Evolutionary conservation across 1,140 invertebrate genomes (phyloP), one percentile per base, ranked within the genome.

Genomic region (Thaumetopoea pityocampa): DNA sequence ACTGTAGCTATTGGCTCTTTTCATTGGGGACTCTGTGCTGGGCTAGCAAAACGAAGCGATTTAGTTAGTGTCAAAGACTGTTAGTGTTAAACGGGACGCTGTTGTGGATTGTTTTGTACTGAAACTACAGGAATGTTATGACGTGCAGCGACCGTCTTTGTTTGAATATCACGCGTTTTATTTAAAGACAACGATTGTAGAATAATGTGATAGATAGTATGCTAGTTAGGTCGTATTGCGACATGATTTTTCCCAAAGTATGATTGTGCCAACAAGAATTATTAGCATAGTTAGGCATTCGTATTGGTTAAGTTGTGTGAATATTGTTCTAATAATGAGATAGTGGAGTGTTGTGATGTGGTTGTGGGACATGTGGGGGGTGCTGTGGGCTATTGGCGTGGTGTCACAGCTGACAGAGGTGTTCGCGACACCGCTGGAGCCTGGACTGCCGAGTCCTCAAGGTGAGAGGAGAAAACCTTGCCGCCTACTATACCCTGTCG

Each of bases 331-430:
- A 81, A 83, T 79, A 73, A 83, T 83, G 79, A 83, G 79, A 83
- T 83, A 83, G 79, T 83, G 77, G 62, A 73, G 77, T 83, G 74
- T 63, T 80, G 79, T 83, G 79, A 83, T 83, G 80, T 76, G 77
- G 74, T 70, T 80, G 66, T 79, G 79, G 79, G 76, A 84, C 80
- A 79, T 84, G 74, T 78, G 79, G 79, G 67, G 74, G 34, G 71
- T 76, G 66, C 53, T 83, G 53, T 80, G 74, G 76, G 63, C 55
- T 50, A 59, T 69, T 40, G 67, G 72, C 63, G 68, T 67, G 23
- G 64, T 78, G 63, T 59, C 58, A 41, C 74, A 68, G 48, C 51
- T 79, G 55, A 51, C 58, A 33, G 63, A 51, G 23, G 63, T 69
- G 47, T 52, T 63, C 38, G 65, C 67, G 44, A 60, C 77, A 33